Percentiles rank a stretch among this genome's conserved stretches.
These are phyloP conservation scores for Dolichopus griseipennis DNA, from an alignment of 2,888 invertebrate genomes.

Conservation along the genomic window DNA sequence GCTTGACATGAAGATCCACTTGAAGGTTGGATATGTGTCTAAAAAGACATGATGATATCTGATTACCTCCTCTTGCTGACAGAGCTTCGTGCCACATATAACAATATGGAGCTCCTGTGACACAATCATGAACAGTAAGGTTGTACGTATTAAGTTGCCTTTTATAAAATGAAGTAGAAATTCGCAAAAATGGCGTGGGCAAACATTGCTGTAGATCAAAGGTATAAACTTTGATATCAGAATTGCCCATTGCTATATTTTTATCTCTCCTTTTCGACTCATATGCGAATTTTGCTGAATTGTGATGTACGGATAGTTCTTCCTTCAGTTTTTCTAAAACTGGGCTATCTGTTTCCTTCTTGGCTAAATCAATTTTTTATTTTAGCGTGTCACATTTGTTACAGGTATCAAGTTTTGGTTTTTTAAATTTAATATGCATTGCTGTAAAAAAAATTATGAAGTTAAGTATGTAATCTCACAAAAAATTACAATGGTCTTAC, in stretches of 20 bases:
- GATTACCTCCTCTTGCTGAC: slow-evolving; percentile 21
- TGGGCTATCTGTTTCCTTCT: slow-evolving; percentile 9
- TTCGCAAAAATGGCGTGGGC: slow-evolving; percentile 19
- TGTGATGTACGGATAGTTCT: neutral
- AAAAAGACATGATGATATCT: slow-evolving; percentile 21
- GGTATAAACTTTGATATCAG: slow-evolving; percentile 12
- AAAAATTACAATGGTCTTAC: neutral
- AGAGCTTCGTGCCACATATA: slow-evolving; percentile 24
- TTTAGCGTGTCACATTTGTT: slow-evolving; percentile 22
- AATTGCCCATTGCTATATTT: slow-evolving; percentile 12
- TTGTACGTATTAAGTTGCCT: slow-evolving; percentile 21
- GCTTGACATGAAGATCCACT: neutral
- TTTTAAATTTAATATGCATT: slow-evolving; percentile 23
- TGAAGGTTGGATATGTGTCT: slow-evolving; percentile 15
- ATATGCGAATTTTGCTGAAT: slow-evolving; percentile 5
- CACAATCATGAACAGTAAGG: slow-evolving; percentile 20
- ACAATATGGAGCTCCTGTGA: slow-evolving; percentile 18
- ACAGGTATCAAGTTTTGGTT: slow-evolving; percentile 20
- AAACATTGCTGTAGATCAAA: slow-evolving; percentile 23
- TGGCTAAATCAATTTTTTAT: slow-evolving; percentile 16
- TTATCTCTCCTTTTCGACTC: slow-evolving; percentile 15
- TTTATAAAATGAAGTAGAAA: slow-evolving; percentile 21
- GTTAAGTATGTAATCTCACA: too few relatives aligned
- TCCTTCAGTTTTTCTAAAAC: slow-evolving; percentile 10
- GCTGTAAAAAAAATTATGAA: slow-evolving; percentile 8